phyloP scores from a whole-genome alignment of 2,888 invertebrate genomes.

The Sicus ferrugineus region DNA sequence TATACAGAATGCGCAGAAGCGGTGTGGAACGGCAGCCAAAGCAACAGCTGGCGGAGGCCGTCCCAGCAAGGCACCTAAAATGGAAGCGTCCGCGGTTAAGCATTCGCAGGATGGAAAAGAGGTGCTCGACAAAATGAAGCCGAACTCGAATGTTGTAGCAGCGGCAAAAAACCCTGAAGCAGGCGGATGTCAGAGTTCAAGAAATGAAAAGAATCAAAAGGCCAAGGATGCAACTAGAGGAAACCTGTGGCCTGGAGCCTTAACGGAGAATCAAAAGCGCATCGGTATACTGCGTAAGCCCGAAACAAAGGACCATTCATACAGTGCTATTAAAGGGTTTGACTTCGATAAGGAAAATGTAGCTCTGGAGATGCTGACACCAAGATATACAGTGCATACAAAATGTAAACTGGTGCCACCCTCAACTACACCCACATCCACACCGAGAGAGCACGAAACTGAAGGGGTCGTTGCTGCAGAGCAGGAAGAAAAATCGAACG shows the following conservation, averaged over 20 bases:
- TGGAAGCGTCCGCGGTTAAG: constrained; percentile 9
- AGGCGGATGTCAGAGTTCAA: not conserved
- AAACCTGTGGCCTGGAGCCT: constrained; percentile 31
- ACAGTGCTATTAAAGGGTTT: constrained; percentile 45
- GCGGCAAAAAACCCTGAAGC: not conserved
- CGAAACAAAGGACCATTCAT: constrained; percentile 47
- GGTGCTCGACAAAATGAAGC: not conserved
- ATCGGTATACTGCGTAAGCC: constrained; percentile 51
- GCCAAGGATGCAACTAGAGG: not conserved
- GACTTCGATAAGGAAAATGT: constrained; percentile 50
- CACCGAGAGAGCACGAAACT: not conserved
- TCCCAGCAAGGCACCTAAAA: not conserved
- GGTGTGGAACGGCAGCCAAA: not conserved
- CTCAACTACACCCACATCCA: not conserved
- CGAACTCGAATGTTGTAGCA: not conserved
- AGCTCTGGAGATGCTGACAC: constrained; percentile 43
- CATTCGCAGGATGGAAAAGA: not conserved
- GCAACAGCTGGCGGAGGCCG: not conserved
- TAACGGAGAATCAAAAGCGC: constrained; percentile 47
- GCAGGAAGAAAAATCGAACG: not conserved
- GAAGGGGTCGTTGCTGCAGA: not conserved
- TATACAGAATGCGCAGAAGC: constrained; percentile 47
- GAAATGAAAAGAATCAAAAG: not conserved
- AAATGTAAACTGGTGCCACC: not conserved
- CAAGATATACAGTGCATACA: constrained; percentile 32